Evolutionary conservation across 2,113 vertebrate species (phyloP).

Genomic region (Rhinopomastus cyanomelas): DNA sequence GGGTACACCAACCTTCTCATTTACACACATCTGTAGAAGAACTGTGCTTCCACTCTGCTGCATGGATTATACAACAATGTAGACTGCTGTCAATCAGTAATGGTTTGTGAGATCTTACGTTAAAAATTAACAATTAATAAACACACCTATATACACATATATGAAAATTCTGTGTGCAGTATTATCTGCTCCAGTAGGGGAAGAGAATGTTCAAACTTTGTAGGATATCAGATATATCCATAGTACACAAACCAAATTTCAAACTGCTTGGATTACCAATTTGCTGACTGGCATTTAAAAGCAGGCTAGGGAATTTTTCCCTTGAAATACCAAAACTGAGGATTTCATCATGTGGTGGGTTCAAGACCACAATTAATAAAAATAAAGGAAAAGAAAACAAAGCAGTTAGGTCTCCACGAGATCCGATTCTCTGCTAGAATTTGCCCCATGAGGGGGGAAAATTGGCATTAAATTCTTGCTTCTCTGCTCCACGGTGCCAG

Average conservation of each 20-base stretch:
- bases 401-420: no score
- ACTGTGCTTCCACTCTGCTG: background rate
- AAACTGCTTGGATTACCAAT: background rate
- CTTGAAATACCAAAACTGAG: background rate
- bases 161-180: background rate
- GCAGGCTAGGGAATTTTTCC: background rate
- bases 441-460: no score
- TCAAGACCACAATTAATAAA: no score
- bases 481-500: no score
- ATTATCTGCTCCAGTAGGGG: background rate
- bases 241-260: background rate
- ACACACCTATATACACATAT: rapidly evolving
- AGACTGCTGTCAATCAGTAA: background rate
- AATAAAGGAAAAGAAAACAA: no score
- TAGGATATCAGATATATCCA: background rate
- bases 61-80: constrained; percentile 13
- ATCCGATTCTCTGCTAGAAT: no score
- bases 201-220: background rate
- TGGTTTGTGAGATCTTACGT: background rate
- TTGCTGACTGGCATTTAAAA: background rate
- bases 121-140: background rate
- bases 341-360: no score
- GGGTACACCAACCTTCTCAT: background rate
- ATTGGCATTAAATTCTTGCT: no score
- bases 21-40: constrained; percentile 9